A percentile compares a stretch with the other conserved stretches of the same genome.
Evolutionary conservation across 2,113 vertebrate genomes (phyloP).

Genomic region (Todiramphus chloris): DNA sequence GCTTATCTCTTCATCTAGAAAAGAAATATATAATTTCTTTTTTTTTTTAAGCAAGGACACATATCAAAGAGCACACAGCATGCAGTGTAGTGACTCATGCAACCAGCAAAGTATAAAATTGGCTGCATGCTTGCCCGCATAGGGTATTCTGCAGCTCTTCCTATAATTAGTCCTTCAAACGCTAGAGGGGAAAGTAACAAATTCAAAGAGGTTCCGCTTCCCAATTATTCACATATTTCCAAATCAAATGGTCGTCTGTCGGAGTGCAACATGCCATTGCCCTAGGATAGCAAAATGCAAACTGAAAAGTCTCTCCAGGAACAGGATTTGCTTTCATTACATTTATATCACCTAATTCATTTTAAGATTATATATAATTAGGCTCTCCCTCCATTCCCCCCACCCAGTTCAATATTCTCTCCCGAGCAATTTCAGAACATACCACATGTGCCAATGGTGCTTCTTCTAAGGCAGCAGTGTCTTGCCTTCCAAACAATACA

Average conservation of each 20-base stretch:
- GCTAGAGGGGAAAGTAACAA: constrained; percentile 56
- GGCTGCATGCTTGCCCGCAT: constrained; percentile 24
- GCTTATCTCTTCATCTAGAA: background rate
- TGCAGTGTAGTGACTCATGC: constrained; percentile 52
- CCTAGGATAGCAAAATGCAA: constrained; percentile 64
- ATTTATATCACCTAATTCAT: constrained; percentile 66
- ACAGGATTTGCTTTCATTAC: constrained; percentile 63
- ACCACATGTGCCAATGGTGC: background rate
- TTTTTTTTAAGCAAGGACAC: background rate
- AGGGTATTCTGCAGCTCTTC: constrained; percentile 48
- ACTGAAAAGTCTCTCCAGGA: constrained; percentile 60
- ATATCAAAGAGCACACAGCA: constrained; percentile 36
- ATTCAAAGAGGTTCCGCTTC: constrained; percentile 65
- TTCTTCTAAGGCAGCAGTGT: background rate
- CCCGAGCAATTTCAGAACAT: constrained; percentile 47
- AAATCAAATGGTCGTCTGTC: constrained; percentile 59
- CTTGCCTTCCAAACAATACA: background rate
- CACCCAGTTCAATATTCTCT: constrained; percentile 30
- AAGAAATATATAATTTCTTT: background rate
- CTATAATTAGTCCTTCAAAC: constrained; percentile 66
- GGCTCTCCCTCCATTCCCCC: constrained; percentile 12
- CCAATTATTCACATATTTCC: constrained; percentile 64
- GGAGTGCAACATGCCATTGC: constrained; percentile 58
- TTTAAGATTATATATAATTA: constrained; percentile 68
- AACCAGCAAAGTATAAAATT: constrained; percentile 24